Percentiles rank a stretch among this genome's conserved stretches.
phyloP scores from a whole-genome alignment of 2,888 invertebrate genomes.

The Rhamphomyia laevipes region DNA sequence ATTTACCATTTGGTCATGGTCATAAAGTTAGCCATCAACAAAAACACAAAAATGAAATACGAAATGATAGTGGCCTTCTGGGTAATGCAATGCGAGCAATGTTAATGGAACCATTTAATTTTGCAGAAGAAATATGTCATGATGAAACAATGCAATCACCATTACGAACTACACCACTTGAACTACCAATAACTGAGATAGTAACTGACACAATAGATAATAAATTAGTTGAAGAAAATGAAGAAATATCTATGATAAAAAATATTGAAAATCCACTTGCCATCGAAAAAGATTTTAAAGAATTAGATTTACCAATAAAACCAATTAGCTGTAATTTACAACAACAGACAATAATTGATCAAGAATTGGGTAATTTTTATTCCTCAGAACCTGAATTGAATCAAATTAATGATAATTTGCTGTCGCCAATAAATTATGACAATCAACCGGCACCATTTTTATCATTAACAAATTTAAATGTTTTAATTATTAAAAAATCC shows the following conservation, averaged over 20 bases:
- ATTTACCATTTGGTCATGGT: slow-evolving; percentile 17
- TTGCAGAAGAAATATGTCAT: slow-evolving; percentile 21
- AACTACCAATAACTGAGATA: neutral
- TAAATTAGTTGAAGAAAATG: neutral
- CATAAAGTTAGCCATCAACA: slow-evolving; percentile 6
- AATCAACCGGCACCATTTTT: slow-evolving; percentile 4
- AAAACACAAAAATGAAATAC: slow-evolving; percentile 6
- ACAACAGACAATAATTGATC: neutral
- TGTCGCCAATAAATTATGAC: neutral
- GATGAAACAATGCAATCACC: neutral
- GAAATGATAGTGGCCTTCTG: slow-evolving; percentile 35
- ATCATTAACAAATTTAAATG: slow-evolving; percentile 11
- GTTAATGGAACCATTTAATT: slow-evolving; percentile 42
- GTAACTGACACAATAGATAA: neutral
- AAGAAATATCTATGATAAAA: neutral
- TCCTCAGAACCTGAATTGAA: slow-evolving; percentile 12
- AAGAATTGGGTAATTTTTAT: slow-evolving; percentile 4
- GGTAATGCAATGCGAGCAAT: slow-evolving; percentile 47
- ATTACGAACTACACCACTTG: neutral
- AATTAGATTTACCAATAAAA: neutral
- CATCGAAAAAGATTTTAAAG: neutral
- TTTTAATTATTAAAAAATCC: neutral
- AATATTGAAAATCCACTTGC: no score
- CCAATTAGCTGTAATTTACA: neutral
- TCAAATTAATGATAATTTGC: neutral